phyloP scores from a whole-genome alignment of 2,113 vertebrate genomes.

The Protobothrops flavoviridis region DNA sequence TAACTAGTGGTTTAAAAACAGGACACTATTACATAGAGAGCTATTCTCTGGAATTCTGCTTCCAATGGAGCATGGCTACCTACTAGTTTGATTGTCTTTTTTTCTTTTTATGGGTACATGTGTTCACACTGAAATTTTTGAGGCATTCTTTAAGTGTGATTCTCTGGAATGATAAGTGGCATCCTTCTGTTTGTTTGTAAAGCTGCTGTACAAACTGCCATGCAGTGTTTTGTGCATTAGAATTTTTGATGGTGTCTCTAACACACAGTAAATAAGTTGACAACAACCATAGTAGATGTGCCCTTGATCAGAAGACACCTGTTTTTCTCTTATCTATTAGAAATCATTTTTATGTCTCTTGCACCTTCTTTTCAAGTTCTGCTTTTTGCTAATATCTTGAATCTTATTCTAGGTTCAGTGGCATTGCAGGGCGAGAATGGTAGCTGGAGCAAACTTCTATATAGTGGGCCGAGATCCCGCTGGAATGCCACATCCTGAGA shows the following conservation, averaged over 20 bases:
- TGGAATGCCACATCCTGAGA: constrained; percentile 94
- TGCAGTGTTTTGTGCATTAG: not conserved
- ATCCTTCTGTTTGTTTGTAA: not conserved
- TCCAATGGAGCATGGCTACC: not conserved
- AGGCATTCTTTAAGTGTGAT: not conserved
- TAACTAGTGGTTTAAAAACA: not conserved
- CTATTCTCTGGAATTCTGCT: not conserved
- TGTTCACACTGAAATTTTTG: not conserved
- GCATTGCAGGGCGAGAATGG: constrained; percentile 97
- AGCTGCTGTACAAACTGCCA: not conserved
- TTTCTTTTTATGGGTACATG: not conserved
- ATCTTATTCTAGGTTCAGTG: constrained; percentile 87
- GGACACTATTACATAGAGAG: not conserved
- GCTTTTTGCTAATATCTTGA: not conserved
- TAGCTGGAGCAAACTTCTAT: constrained; percentile 97
- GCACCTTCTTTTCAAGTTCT: not conserved
- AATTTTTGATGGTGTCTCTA: not conserved
- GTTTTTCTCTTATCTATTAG: not conserved
- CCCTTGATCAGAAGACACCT: not conserved
- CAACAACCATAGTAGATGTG: not conserved
- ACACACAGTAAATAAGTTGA: not conserved
- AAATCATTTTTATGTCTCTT: not conserved
- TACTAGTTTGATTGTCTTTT: not conserved
- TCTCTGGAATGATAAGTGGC: not conserved
- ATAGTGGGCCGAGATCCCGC: constrained; percentile 97